These are phyloP conservation scores for Otus sunia DNA, from an alignment of 2,113 vertebrate genomes.

Conservation along the genomic window DNA sequence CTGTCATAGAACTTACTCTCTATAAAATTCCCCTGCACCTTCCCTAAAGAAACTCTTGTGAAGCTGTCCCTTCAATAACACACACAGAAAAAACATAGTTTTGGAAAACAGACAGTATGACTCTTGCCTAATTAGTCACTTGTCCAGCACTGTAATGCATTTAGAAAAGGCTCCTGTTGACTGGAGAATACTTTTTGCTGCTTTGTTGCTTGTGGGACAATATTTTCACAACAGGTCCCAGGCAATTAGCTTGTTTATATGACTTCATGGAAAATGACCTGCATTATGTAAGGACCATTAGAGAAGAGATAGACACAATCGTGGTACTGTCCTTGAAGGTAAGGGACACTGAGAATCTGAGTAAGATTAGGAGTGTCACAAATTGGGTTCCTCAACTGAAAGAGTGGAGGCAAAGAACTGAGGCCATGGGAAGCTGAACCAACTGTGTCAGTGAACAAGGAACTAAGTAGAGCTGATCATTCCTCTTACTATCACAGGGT, in stretches of 20 bases:
- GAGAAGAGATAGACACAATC: background rate
- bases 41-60: constrained; percentile 42
- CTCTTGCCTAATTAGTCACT: constrained; percentile 43
- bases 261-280: background rate
- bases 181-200: background rate
- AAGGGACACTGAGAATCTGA: background rate
- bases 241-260: background rate
- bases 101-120: background rate
- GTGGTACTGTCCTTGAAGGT: background rate
- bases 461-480: background rate
- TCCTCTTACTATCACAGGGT: background rate
- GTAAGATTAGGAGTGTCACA: background rate
- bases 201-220: background rate
- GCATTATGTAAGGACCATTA: background rate
- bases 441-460: background rate
- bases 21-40: constrained; percentile 50
- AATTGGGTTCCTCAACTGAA: background rate
- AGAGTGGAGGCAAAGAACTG: background rate
- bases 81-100: background rate
- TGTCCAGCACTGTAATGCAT: background rate
- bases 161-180: background rate
- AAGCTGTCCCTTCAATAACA: constrained; percentile 43
- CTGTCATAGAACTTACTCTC: constrained; percentile 65
- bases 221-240: background rate
- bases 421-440: background rate